A percentile compares a stretch with the other conserved stretches of the same genome.
Evolutionary conservation across 1,140 invertebrate genomes (phyloP).

Genomic region (Drosophila busckii): DNA sequence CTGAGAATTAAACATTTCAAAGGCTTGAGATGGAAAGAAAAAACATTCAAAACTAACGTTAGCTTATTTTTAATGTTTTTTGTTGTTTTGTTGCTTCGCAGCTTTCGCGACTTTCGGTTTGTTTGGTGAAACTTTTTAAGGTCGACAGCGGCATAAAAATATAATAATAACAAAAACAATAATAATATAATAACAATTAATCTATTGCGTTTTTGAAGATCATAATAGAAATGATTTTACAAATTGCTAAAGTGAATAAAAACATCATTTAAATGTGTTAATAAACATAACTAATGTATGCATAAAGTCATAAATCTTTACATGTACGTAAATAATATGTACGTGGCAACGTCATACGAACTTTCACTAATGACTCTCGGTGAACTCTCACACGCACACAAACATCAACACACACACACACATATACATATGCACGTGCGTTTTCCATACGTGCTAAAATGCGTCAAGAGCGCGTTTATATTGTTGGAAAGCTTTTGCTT

Average conservation of each 20-base stretch:
- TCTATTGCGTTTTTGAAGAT: slow-evolving; percentile 27
- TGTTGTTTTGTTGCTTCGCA: slow-evolving; percentile 34
- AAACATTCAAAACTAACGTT: no score
- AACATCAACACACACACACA: slow-evolving; percentile 2
- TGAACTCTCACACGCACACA: slow-evolving; percentile 44
- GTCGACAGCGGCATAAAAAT: slow-evolving; percentile 55
- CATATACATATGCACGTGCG: slow-evolving; percentile 15
- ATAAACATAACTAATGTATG: no score
- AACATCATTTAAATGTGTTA: no score
- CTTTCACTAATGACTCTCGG: slow-evolving; percentile 70
- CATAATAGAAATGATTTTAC: slow-evolving; percentile 4
- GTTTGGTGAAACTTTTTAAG: slow-evolving; percentile 73
- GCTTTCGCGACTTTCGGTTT: slow-evolving; percentile 70
- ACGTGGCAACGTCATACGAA: slow-evolving; percentile 57
- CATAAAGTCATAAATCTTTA: slow-evolving; percentile 18
- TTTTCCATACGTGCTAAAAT: slow-evolving; percentile 37
- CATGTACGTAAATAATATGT: slow-evolving; percentile 28
- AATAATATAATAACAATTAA: slow-evolving; percentile 23
- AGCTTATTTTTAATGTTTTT: slow-evolving; percentile 28
- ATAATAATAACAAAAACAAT: slow-evolving; percentile 27
- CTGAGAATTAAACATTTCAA: no score
- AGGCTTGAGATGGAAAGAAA: no score
- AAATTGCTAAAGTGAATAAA: no score
- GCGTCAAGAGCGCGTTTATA: slow-evolving; percentile 9
- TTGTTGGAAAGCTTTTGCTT: background rate